Percentiles rank a stretch among this genome's conserved stretches.
phyloP scores from a whole-genome alignment of 1,140 invertebrate genomes.

The Heliconius himera region DNA sequence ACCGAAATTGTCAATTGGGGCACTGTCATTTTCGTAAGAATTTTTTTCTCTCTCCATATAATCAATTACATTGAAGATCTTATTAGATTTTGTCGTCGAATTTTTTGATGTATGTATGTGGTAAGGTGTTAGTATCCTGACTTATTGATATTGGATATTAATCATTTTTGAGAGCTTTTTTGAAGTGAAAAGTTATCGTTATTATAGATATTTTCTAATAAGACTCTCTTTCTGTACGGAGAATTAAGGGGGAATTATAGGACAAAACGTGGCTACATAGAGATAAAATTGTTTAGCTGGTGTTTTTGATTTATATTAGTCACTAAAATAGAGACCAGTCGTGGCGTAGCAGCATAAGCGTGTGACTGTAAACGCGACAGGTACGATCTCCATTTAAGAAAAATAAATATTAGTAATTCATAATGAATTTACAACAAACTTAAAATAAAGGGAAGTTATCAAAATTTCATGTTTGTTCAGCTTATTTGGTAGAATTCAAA shows the following conservation, averaged over 20 bases:
- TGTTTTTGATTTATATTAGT: too few species aligned
- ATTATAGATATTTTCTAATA: too few species aligned
- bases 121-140: neutral
- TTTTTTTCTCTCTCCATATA: constrained; percentile 26
- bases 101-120: constrained; percentile 23
- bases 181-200: neutral
- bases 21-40: constrained; percentile 36
- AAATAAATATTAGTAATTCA: too few species aligned
- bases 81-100: constrained; percentile 34
- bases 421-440: neutral
- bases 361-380: too few species aligned
- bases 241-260: too few species aligned
- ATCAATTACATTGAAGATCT: constrained; percentile 32
- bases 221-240: too few species aligned
- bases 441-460: neutral
- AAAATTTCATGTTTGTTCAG: neutral
- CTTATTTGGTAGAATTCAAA: neutral
- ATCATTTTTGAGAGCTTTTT: neutral
- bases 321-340: too few species aligned
- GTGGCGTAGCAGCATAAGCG: too few species aligned
- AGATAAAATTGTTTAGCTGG: too few species aligned
- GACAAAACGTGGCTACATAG: too few species aligned
- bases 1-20: constrained; percentile 40
- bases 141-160: neutral
- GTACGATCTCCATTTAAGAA: too few species aligned